Evolutionary conservation across 1,140 invertebrate species (phyloP), one percentile per base, ranked within the genome.

Genomic region (Drosophila asahinai): DNA sequence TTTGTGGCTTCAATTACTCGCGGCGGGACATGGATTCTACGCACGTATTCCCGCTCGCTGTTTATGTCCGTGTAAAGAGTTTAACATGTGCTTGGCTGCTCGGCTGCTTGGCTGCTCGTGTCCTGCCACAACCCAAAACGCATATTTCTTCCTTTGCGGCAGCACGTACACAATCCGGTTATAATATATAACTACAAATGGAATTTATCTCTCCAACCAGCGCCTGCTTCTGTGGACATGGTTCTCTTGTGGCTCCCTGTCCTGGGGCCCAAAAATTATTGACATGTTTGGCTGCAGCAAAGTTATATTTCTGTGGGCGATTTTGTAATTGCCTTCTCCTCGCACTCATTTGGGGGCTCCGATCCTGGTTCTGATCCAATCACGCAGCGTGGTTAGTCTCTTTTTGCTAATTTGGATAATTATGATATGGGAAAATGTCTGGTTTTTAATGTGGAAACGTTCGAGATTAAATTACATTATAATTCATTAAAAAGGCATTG

Each of bases 61-160:
- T 90, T 90, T 90, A 90, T 90, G 86, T 90, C 72, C 77, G 79
- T 91, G 86, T 90, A 86, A 90, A 90, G 79, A 90, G 86, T 90
- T 90, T 90, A 90, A 90, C 79, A 86, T 90, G 81, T 90, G 78
- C 86, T 87, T 54, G 36, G 45, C 42, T 49, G 75, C 40, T 60
- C 40, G 22, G 25, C 25, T 27, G 27, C 27, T 30, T 30, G 27
- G 27, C 27, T 30, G 27, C 40, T 60, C 43, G 22, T 59, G 61
- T 63, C 57, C 55, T 55, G 60, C 79, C 71, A 73, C 81, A 77
- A 71, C 66, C 83, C 63, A 66, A 68, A 80, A 76, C 71, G 66
- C 71, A 83, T 77, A 72, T 65, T 54, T 79, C 70, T 57, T 62
- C 47, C 33, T 36, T 55, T 77, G 74, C 66, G 36, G 42, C 67